phyloP scores from a whole-genome alignment of 1,140 invertebrate genomes.

The Lepidurus apus region DNA sequence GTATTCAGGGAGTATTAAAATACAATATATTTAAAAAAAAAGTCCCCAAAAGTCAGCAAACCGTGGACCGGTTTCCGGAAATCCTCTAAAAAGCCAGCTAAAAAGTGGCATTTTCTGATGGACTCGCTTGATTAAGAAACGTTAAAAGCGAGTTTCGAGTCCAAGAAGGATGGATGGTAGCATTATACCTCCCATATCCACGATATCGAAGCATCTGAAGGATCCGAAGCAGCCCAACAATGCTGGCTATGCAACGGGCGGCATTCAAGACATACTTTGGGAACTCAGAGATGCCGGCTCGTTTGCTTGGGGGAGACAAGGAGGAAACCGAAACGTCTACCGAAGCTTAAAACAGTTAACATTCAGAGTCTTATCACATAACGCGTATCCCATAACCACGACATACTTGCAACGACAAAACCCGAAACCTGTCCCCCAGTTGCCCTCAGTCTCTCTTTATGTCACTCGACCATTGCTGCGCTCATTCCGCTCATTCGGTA shows the following conservation, averaged over 20 bases:
- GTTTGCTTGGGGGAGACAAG: background rate
- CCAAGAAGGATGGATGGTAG: no score
- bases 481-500: background rate
- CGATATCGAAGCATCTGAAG: background rate
- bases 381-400: background rate
- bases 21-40: background rate
- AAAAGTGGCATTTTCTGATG: background rate
- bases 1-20: no score
- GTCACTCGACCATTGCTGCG: no score
- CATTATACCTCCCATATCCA: background rate
- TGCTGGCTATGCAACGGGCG: background rate
- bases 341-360: background rate
- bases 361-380: constrained; percentile 15
- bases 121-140: background rate
- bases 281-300: background rate
- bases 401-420: background rate
- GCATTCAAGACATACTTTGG: background rate
- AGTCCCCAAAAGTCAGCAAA: background rate
- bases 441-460: background rate
- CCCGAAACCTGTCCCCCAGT: background rate
- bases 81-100: background rate
- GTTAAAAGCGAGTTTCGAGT: background rate
- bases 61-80: constrained; percentile 12
- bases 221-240: background rate
- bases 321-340: background rate